Conservation (phyloP, 2,888 invertebrate species). For the Tinea pellionella region DNA sequence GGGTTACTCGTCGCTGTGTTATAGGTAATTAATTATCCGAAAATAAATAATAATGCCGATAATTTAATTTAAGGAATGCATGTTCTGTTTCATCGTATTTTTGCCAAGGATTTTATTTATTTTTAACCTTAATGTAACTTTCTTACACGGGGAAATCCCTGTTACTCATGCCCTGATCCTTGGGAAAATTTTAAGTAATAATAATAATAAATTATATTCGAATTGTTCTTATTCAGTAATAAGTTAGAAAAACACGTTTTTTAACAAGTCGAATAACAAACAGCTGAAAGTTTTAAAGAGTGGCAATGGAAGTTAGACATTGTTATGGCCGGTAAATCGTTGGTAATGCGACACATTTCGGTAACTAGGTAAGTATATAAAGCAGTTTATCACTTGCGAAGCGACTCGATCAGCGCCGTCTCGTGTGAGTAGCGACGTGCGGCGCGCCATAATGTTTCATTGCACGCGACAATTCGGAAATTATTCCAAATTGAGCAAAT, state of each 20-base stretch:
- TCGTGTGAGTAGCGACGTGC: conserved; percentile 35
- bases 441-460: conserved; percentile 42
- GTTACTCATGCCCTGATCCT: too few species aligned
- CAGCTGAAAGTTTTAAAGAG: conserved; percentile 12
- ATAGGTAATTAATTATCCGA: too few species aligned
- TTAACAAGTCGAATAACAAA: background rate
- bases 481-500: background rate
- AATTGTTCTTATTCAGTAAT: too few species aligned
- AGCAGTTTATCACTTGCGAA: conserved; percentile 51
- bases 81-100: too few species aligned
- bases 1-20: background rate
- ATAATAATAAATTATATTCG: too few species aligned
- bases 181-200: too few species aligned
- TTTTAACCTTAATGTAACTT: too few species aligned
- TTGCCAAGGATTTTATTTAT: too few species aligned
- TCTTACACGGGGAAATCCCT: too few species aligned
- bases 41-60: too few species aligned
- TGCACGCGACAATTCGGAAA: conserved; percentile 39
- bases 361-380: conserved; percentile 6
- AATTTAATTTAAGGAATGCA: too few species aligned
- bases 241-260: background rate
- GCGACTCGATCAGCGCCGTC: conserved; percentile 35
- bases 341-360: conserved; percentile 14
- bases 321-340: conserved; percentile 16
- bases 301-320: conserved; percentile 12